Conservation (phyloP, 1,140 invertebrate species). For the Propsilocerus akamusi region DNA sequence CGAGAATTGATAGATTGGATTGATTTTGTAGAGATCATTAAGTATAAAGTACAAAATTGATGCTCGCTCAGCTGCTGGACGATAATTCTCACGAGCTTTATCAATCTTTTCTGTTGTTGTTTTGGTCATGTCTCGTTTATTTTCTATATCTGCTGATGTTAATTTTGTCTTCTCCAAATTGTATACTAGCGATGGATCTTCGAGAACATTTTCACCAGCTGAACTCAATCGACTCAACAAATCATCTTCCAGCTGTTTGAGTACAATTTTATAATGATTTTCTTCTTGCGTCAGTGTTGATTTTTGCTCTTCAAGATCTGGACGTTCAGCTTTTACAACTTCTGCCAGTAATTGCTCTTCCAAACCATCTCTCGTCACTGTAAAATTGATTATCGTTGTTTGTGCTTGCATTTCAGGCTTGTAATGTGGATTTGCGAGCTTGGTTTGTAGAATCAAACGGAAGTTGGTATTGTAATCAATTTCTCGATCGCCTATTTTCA, state of each 20-base stretch:
- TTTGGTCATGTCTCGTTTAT: slow-evolving; percentile 70
- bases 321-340: slow-evolving; percentile 84
- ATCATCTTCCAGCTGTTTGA: slow-evolving; percentile 82
- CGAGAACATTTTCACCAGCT: slow-evolving; percentile 77
- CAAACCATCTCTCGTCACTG: slow-evolving; percentile 78
- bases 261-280: slow-evolving; percentile 84
- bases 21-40: slow-evolving; percentile 84
- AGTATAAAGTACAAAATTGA: slow-evolving; percentile 89
- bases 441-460: slow-evolving; percentile 80
- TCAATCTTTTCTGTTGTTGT: slow-evolving; percentile 76
- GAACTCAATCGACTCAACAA: slow-evolving; percentile 67
- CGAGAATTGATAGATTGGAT: slow-evolving; percentile 93
- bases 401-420: slow-evolving; percentile 94
- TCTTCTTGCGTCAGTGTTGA: slow-evolving; percentile 74
- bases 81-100: slow-evolving; percentile 72
- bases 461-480: slow-evolving; percentile 74
- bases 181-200: slow-evolving; percentile 74
- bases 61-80: slow-evolving; percentile 65
- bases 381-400: slow-evolving; percentile 88
- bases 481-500: slow-evolving; percentile 77
- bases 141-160: slow-evolving; percentile 77
- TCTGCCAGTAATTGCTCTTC: slow-evolving; percentile 88
- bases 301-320: slow-evolving; percentile 64
- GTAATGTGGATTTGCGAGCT: slow-evolving; percentile 88
- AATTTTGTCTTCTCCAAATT: slow-evolving; percentile 88